A percentile compares a stretch with the other conserved stretches of the same genome.
phyloP scores from a whole-genome alignment of 2,113 vertebrate species.

The Malaclemys terrapin region DNA sequence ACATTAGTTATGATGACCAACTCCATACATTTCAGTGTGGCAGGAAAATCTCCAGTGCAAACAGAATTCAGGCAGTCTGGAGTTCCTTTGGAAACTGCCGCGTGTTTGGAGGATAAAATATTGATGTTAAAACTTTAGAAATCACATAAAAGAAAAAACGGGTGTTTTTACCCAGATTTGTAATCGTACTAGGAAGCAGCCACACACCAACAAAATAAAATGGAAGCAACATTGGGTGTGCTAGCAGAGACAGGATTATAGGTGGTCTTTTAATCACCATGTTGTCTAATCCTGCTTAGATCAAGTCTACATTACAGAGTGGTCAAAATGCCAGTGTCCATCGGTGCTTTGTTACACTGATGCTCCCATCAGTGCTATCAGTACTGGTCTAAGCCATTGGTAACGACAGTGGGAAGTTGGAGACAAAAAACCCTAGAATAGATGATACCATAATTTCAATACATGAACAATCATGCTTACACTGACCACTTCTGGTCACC shows the following conservation, averaged over 20 bases:
- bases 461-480: background rate
- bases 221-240: background rate
- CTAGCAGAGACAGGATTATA: background rate
- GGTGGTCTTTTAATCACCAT: background rate
- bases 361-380: background rate
- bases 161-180: constrained; percentile 42
- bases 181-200: constrained; percentile 57
- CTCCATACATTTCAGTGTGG: background rate
- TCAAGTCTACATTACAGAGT: background rate
- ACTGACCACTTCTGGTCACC: background rate
- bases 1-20: constrained; percentile 34
- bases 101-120: constrained; percentile 51
- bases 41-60: constrained; percentile 58
- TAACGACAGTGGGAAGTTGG: background rate
- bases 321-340: background rate
- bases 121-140: constrained; percentile 47
- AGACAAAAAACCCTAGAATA: background rate
- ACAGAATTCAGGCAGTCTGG: constrained; percentile 60
- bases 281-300: background rate
- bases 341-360: background rate
- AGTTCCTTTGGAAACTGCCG: constrained; percentile 52
- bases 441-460: background rate
- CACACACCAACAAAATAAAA: background rate
- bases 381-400: background rate
- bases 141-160: background rate